A percentile compares a stretch with the other conserved stretches of the same genome.
phyloP scores from a whole-genome alignment of 2,797 vertebrate species.

The Chaunax sp. region DNA sequence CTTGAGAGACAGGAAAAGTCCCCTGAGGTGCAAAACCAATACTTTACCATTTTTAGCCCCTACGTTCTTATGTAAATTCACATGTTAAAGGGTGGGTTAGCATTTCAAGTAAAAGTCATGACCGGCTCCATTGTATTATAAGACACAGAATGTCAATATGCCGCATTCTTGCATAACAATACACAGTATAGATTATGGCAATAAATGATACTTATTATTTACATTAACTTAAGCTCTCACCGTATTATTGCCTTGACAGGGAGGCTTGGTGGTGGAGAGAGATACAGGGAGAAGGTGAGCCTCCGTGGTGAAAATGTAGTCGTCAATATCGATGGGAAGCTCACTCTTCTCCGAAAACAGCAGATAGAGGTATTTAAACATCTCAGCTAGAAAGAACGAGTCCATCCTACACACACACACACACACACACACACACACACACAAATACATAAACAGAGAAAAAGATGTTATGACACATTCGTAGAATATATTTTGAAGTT shows the following conservation, averaged over 20 bases:
- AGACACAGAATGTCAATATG: background rate
- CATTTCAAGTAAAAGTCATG: background rate
- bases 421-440: background rate
- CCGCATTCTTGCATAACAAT: background rate
- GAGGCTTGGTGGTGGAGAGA: conserved; percentile 78
- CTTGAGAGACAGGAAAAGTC: conserved; percentile 42
- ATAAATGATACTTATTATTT: background rate
- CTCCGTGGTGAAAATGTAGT: conserved; percentile 89
- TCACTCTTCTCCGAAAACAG: conserved; percentile 87
- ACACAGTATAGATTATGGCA: background rate
- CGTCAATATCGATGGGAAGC: conserved; percentile 85
- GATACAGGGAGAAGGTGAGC: conserved; percentile 87
- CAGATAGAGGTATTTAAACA: conserved; percentile 90
- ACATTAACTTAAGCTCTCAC: conserved; percentile 55
- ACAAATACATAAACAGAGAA: background rate
- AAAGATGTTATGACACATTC: background rate
- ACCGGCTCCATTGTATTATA: background rate
- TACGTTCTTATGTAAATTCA: background rate
- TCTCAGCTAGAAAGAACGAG: conserved; percentile 89
- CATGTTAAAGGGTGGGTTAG: background rate
- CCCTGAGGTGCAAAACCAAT: conserved; percentile 60
- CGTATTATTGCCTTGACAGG: conserved; percentile 79
- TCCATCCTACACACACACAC: conserved; percentile 81
- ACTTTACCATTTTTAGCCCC: background rate
- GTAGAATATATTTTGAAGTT: background rate